Evolutionary conservation across 2,888 invertebrate genomes (phyloP), one percentile per base, ranked within the genome.

Genomic region (Pomacea canaliculata): DNA sequence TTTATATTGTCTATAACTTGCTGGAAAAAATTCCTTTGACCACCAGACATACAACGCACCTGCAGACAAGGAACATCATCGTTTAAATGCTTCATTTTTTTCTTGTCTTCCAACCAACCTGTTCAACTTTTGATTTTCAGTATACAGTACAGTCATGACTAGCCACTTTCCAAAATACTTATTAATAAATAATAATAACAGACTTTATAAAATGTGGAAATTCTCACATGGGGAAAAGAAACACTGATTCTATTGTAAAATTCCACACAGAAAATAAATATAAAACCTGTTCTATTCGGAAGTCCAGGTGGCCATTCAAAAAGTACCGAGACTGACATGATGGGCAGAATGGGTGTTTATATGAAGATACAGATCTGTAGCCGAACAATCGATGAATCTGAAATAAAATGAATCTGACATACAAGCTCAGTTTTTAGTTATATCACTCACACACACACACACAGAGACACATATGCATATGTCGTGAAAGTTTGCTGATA

Each of bases 1-100:
- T 94, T 95, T 81, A 99, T 94, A 90, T 98, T 98, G 74, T 97
- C 96, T 79, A 97, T 93, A 78, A 99, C 94, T 84, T 96, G 94
- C 1, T 95, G 94, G 85, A 98, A 93, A 91, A 99, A 98, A 63
- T 88, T 86, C 65, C 84, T 85, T 71, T 81, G 78, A 13, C 85
- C 86, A 78, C 82, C 84, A 56, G 88, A 88, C 84, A 86, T 85
- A 70, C 78, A 76, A 56, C 87, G 80, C 46, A 80, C 79, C 85
- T 87, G 80, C 23, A 80, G 78, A 56, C 72, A 49, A 78, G 76
- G 67, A 63, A 65, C 68, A 51, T 27, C 23, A 60, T 37, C 5
- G 37, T 5, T 37, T 37, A 37, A 37, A 37, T 37, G 37, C 23
- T 23, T 23, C 23, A 23, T 23, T 23, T 37, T 37, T 37, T 37